Conservation (phyloP, 2,797 vertebrate genomes). For the Melopsittacus undulatus region DNA sequence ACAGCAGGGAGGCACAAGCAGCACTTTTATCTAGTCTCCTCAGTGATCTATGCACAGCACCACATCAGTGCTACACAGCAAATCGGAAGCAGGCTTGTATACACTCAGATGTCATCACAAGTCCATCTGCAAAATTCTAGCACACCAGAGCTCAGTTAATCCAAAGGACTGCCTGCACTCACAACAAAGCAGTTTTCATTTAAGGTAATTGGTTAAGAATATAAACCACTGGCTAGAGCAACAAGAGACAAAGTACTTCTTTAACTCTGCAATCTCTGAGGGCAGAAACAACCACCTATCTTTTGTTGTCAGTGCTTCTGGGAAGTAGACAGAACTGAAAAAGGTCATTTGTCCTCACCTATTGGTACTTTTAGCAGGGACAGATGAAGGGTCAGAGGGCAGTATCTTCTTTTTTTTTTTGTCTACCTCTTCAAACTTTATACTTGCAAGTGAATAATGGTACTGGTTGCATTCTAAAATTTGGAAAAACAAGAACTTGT, state of each 20-base stretch:
- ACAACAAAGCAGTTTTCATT: neutral
- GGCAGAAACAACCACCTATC: neutral
- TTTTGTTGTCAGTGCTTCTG: neutral
- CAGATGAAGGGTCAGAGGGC: neutral
- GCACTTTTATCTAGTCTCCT: neutral
- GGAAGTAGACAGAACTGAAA: neutral
- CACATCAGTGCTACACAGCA: neutral
- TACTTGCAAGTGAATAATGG: neutral
- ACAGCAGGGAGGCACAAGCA: neutral
- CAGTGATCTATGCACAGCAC: neutral
- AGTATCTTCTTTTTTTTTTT: neutral
- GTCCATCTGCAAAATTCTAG: neutral
- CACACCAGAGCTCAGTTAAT: neutral
- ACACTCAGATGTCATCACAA: neutral
- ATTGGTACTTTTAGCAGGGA: neutral
- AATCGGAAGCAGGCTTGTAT: neutral
- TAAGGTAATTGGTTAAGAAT: neutral
- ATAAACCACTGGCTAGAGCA: neutral
- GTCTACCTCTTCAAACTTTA: neutral
- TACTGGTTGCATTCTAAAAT: neutral
- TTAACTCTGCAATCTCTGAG: neutral
- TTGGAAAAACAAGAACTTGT: neutral
- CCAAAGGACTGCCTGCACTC: neutral
- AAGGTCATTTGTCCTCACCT: neutral
- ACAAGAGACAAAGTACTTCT: neutral